A percentile compares a stretch with the other conserved stretches of the same genome.
These are phyloP conservation scores for Ectobius pallidus DNA, from an alignment of 2,888 invertebrate species.

Conservation along the genomic window DNA sequence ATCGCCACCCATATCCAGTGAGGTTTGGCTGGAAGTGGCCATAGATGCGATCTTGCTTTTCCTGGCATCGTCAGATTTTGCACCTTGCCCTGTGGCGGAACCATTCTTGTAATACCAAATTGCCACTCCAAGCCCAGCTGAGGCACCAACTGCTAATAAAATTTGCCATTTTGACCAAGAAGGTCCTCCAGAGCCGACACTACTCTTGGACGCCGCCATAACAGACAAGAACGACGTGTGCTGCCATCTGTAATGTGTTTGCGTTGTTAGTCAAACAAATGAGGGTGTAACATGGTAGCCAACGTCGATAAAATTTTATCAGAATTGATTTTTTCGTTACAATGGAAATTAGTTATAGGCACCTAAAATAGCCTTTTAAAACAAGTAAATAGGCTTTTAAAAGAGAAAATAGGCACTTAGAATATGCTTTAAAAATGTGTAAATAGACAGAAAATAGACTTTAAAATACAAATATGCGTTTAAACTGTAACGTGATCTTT, in stretches of 20 bases:
- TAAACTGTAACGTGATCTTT: too few species aligned
- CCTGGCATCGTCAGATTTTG: constrained; percentile 56
- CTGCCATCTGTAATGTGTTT: constrained; percentile 12
- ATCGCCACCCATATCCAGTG: constrained; percentile 60
- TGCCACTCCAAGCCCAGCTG: constrained; percentile 81
- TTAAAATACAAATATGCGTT: too few species aligned
- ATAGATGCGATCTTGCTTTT: constrained; percentile 51
- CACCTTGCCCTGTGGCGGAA: constrained; percentile 41
- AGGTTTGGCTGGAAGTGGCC: constrained; percentile 60
- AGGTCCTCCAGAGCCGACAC: constrained; percentile 44
- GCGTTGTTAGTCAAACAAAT: too few species aligned
- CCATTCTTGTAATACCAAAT: constrained; percentile 73
- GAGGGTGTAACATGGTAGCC: too few species aligned
- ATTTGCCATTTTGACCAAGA: constrained; percentile 76
- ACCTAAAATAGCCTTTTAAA: too few species aligned
- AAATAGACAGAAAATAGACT: too few species aligned
- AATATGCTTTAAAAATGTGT: too few species aligned
- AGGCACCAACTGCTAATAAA: constrained; percentile 81
- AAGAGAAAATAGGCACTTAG: too few species aligned
- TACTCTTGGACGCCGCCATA: constrained; percentile 33
- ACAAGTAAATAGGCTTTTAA: too few species aligned
- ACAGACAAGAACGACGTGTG: background rate
- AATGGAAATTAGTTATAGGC: too few species aligned
- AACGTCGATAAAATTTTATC: too few species aligned
- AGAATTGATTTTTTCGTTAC: too few species aligned